phyloP scores from a whole-genome alignment of 2,888 invertebrate species.

The Cheilosia variabilis region DNA sequence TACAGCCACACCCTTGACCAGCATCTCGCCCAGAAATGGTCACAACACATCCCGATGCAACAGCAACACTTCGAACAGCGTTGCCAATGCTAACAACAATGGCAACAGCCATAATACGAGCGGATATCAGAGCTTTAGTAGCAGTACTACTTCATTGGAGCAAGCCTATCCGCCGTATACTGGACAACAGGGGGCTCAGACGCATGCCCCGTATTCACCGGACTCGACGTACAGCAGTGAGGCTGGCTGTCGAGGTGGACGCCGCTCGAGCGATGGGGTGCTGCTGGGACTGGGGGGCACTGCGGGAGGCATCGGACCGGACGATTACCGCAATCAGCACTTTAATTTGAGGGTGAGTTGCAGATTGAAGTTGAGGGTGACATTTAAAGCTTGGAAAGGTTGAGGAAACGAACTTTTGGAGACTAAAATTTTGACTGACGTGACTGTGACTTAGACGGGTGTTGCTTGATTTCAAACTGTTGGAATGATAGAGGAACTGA shows the following conservation, averaged over 20 bases:
- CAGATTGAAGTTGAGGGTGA: neutral
- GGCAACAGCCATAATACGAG: conserved; percentile 82
- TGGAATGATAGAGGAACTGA: too few species aligned
- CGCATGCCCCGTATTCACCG: conserved; percentile 80
- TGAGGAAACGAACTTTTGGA: too few species aligned
- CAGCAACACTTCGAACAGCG: conserved; percentile 32
- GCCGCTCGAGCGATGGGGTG: conserved; percentile 82
- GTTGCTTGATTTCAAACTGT: too few species aligned
- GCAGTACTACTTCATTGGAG: conserved; percentile 83
- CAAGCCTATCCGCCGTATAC: conserved; percentile 82
- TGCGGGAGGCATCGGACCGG: conserved; percentile 76
- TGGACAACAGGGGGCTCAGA: conserved; percentile 44
- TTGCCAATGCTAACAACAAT: conserved; percentile 78
- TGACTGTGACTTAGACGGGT: too few species aligned
- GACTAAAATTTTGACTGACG: too few species aligned
- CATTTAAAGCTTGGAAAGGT: neutral
- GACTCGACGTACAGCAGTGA: conserved; percentile 82
- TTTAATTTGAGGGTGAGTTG: conserved; percentile 80
- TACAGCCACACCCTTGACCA: conserved; percentile 50
- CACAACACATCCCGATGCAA: conserved; percentile 29
- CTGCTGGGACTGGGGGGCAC: conserved; percentile 79
- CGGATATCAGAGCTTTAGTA: conserved; percentile 83
- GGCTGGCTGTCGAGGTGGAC: conserved; percentile 79
- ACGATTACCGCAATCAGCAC: conserved; percentile 81
- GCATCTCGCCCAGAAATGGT: conserved; percentile 45